These are phyloP conservation scores for Gonatopus flavifemur DNA, from an alignment of 1,140 invertebrate genomes.

Conservation along the genomic window DNA sequence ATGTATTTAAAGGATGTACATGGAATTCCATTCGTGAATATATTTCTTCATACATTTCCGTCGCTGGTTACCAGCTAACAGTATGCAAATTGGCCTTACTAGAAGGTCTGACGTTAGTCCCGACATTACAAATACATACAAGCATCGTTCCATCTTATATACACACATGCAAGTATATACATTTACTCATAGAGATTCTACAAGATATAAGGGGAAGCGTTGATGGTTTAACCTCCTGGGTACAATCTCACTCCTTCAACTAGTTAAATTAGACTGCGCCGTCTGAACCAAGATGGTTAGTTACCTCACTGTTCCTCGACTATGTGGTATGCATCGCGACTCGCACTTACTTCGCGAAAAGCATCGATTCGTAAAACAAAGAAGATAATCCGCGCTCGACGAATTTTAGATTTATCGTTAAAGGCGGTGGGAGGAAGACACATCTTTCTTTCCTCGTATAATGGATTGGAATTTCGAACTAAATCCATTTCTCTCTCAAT, in stretches of 20 bases:
- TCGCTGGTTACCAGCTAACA: no score
- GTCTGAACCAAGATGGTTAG: slow-evolving; percentile 11
- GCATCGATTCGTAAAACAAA: no score
- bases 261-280: slow-evolving; percentile 32
- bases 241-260: slow-evolving; percentile 30
- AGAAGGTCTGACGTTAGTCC: no score
- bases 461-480: no score
- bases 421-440: background rate
- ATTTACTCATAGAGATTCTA: no score
- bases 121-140: slow-evolving; percentile 8
- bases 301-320: slow-evolving; percentile 18
- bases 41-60: no score
- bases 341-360: no score
- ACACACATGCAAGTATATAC: background rate
- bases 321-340: slow-evolving; percentile 4
- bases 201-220: no score
- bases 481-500: no score
- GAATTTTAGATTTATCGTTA: background rate
- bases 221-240: slow-evolving; percentile 23
- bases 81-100: slow-evolving; percentile 17
- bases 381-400: background rate
- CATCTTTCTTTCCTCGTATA: background rate
- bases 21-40: no score
- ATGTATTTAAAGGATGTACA: no score
- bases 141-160: no score